These are phyloP conservation scores for Aethes cnicana DNA, from an alignment of 2,888 invertebrate genomes.

Conservation along the genomic window DNA sequence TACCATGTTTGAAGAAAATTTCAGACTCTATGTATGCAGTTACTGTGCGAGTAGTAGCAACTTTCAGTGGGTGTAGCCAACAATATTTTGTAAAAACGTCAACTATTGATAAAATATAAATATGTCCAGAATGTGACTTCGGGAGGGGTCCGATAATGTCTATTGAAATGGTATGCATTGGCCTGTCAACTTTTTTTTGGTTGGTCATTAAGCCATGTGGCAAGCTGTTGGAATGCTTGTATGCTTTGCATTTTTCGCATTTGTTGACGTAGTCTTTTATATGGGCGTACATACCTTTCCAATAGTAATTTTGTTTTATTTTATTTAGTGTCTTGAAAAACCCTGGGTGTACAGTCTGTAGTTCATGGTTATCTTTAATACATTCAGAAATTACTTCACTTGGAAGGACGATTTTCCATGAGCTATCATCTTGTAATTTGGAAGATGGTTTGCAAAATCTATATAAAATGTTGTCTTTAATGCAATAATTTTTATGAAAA, in stretches of 20 bases:
- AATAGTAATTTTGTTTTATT: slow-evolving; percentile 3
- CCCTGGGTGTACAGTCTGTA: not conserved
- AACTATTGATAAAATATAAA: slow-evolving; percentile 5
- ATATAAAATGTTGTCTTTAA: not conserved
- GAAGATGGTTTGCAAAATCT: not conserved
- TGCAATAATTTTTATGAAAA: not conserved
- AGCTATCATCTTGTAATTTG: not conserved
- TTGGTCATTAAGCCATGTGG: not conserved
- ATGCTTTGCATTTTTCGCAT: slow-evolving; percentile 3
- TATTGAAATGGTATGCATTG: not conserved
- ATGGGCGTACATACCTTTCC: slow-evolving; percentile 2
- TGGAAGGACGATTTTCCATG: not conserved
- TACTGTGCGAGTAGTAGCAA: not conserved
- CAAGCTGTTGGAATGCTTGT: not conserved
- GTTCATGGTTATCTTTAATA: slow-evolving; percentile 8
- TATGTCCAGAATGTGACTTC: slow-evolving; percentile 5
- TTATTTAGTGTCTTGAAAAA: not conserved
- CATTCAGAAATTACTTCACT: not conserved
- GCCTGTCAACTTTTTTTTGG: not conserved
- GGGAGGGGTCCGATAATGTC: not conserved
- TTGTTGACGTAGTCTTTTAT: not conserved
- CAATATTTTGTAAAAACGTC: slow-evolving; percentile 3
- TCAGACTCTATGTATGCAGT: not conserved
- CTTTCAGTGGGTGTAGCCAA: slow-evolving; percentile 3
- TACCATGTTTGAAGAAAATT: not conserved